Evolutionary conservation across 2,888 invertebrate species (phyloP).

Genomic region (Mystacides longicornis): DNA sequence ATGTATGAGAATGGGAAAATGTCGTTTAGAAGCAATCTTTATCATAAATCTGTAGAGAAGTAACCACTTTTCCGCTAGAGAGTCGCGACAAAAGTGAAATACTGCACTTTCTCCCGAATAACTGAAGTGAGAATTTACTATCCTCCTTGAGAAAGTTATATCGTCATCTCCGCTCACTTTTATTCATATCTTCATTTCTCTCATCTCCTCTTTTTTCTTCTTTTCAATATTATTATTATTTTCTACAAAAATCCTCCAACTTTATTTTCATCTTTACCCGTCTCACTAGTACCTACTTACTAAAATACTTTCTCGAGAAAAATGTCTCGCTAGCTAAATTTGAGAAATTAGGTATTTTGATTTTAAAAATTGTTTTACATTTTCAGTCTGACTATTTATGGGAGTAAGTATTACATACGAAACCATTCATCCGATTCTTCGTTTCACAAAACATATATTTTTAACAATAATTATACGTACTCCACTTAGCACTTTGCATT

Average conservation of each 20-base stretch:
- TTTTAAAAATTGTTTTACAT: too few species aligned
- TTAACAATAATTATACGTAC: too few species aligned
- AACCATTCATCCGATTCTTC: too few species aligned
- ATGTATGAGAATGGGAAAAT: slow-evolving; percentile 7
- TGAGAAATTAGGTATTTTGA: too few species aligned
- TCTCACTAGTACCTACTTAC: too few species aligned
- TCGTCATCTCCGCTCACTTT: neutral
- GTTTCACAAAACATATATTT: too few species aligned
- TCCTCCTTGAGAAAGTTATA: slow-evolving; percentile 16
- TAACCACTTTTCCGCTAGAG: slow-evolving; percentile 20
- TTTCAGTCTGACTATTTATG: too few species aligned
- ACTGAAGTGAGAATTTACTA: slow-evolving; percentile 24
- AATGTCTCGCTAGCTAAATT: too few species aligned
- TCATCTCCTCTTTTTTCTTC: slow-evolving; percentile 4
- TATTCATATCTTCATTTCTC: neutral
- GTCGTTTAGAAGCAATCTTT: slow-evolving; percentile 21
- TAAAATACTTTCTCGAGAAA: too few species aligned
- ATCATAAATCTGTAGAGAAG: slow-evolving; percentile 21
- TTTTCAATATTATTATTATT: neutral
- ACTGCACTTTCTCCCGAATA: slow-evolving; percentile 25
- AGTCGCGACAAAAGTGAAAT: slow-evolving; percentile 24
- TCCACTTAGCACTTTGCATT: too few species aligned
- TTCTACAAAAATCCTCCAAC: neutral
- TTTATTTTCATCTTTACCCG: neutral
- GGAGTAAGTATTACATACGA: too few species aligned